Base-by-base conservation (phyloP, 2,888 invertebrate species). In the Eutolmus rufibarbis region DNA sequence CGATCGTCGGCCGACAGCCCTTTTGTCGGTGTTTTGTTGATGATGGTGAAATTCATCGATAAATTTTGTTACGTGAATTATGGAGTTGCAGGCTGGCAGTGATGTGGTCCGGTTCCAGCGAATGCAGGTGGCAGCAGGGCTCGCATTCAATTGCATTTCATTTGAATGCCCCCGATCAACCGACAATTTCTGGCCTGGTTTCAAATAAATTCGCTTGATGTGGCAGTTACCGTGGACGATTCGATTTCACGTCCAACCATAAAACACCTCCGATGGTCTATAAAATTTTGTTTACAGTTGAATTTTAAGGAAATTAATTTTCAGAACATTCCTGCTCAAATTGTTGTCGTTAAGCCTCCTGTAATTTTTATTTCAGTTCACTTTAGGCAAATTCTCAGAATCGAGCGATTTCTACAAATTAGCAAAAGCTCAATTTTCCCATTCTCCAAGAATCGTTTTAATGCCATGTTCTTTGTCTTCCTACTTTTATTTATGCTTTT, bases 121-220 rank as follows among this genome's bases (percentile, higher is more conserved):
- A 74, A 84, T 37, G 51, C 57, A 84, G 37, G 28, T 56, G 51
- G 56, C 14, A 51, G 3, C 28, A 66, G 34, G 66, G 28, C 23
- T 37, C 8, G 23, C 40, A 84, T 84, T 37, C 84, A 57, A 84
- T 84, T 74, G 84, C 84, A 84, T 66, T 84, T 84, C 84, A 43
- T 37, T 66, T 57, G 74, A 19, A 43, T 84, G 9, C 66, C 74
- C 23, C n/a, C 23, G 57, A 37, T 16, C 37, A 66, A 34, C 74
- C 66, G 84, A 74, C n/a, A 66, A 66, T 57, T 84, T 51, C 40
- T 84, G 84, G 74, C 19, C 19, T 31, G 31, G 9, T 40, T 28
- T 84, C 84, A 74, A 74, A 84, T 84, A 84, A 84, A 84, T 84
- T 84, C 74, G 46, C 81, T 81, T 81, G 81, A 81, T 81, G 81